Base-by-base conservation (phyloP, 2,797 vertebrate species). In the Clarias fuscus region DNA sequence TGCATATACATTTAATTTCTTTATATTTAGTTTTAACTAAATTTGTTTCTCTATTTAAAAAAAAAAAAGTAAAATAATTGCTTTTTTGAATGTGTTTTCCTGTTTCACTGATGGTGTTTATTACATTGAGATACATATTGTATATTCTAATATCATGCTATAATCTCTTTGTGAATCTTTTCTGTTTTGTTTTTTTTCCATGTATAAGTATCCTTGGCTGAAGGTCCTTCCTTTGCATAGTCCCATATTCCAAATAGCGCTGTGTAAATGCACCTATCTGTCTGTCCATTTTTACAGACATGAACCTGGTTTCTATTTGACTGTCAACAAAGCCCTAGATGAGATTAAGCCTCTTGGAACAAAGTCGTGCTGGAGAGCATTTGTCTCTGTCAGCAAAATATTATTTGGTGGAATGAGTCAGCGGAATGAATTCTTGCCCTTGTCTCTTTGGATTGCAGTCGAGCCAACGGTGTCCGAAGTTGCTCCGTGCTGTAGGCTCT, bases 321-420 rank as follows among this genome's bases (percentile, higher is more conserved):
- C 87, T 90, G 85, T 89, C 86, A 86, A 78, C 92, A 86, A 70
- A 88, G 80, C 88, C 88, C 84, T 71, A 89, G 88, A 93, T 92
- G 91, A 89, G 92, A 92, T 93, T 89, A 92, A 92, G 91, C 81
- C 85, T 89, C 70, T 67, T 67, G 84, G 86, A 90, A 89, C 62
- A 84, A 89, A 91, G 90, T 92, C 84, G 82, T 90, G 91, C 93
- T 91, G 93, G 90, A 91, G 84, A 83, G 87, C 91, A 89, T 94
- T 94, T 92, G 91, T 94, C 92, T 93, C 91, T 87, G 93, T 94
- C 93, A 93, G 92, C 92, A 90, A 89, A 91, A 92, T 93, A 92
- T 93, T 62, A 92, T 89, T 88, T 90, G 86, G 89, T 88, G 89
- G 89, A 91, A 92, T 94, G 92, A 94, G 90, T 95, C 92, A 91